Evolutionary conservation across 1,140 invertebrate genomes (phyloP).

Genomic region (Drosophila parabipectinata): DNA sequence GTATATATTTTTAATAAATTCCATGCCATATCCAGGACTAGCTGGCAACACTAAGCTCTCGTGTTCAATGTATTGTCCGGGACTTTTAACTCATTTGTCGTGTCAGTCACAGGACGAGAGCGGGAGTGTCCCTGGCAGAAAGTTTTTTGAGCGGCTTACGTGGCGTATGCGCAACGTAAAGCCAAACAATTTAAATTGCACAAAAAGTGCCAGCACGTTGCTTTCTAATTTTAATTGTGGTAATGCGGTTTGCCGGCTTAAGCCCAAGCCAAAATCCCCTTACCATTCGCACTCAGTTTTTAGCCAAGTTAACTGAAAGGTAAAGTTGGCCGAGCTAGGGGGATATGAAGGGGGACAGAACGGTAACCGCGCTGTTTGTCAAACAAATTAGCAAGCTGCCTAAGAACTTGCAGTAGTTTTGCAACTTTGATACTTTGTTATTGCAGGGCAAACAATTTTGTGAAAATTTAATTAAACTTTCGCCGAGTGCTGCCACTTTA

Average conservation of each 20-base stretch:
- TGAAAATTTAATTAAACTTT: conserved; percentile 71
- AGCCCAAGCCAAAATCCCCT: conserved; percentile 10
- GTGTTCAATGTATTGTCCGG: conserved; percentile 9
- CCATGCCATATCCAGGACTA: conserved; percentile 9
- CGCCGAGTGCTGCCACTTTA: conserved; percentile 53
- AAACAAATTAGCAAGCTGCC: conserved; percentile 74
- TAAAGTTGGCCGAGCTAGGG: not conserved
- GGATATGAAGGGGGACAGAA: conserved; percentile 16
- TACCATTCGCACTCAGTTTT: conserved; percentile 2
- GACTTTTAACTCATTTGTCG: not conserved
- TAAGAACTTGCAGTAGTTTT: conserved; percentile 64
- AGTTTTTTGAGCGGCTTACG: conserved; percentile 49
- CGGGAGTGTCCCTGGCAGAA: conserved; percentile 6
- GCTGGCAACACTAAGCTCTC: conserved; percentile 3
- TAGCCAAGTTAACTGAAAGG: conserved; percentile 15
- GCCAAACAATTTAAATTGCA: conserved; percentile 64
- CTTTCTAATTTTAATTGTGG: conserved; percentile 69
- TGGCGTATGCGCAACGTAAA: conserved; percentile 62
- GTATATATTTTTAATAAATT: conserved; percentile 44
- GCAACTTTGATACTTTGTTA: conserved; percentile 67
- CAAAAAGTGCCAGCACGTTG: conserved; percentile 51
- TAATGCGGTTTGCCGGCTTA: conserved; percentile 58
- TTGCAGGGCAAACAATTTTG: conserved; percentile 64
- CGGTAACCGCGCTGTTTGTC: conserved; percentile 65
- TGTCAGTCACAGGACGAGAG: conserved; percentile 12